These are phyloP conservation scores for Axis porcinus DNA, from an alignment of 2,113 vertebrate genomes.

Conservation along the genomic window DNA sequence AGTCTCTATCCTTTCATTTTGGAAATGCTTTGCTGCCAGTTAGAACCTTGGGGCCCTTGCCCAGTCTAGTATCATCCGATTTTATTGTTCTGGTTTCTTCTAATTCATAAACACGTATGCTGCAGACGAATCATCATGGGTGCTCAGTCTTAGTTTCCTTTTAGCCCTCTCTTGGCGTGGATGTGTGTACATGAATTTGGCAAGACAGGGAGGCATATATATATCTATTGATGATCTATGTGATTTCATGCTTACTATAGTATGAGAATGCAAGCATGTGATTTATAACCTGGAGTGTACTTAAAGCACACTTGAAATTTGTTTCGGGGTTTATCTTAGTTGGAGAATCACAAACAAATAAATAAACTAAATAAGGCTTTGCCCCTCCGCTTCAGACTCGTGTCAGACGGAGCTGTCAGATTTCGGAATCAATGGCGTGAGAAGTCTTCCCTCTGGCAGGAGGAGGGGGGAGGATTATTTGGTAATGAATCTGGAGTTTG, in stretches of 20 bases:
- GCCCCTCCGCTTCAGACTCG: background rate
- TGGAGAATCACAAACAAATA: conserved; percentile 50
- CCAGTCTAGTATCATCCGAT: background rate
- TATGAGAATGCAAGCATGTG: background rate
- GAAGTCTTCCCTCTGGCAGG: background rate
- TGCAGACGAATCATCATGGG: background rate
- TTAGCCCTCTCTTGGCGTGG: background rate
- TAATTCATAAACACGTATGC: background rate
- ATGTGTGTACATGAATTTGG: background rate
- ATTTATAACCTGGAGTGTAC: conserved; percentile 19
- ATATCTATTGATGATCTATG: background rate
- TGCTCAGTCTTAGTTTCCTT: background rate
- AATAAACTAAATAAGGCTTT: conserved; percentile 18
- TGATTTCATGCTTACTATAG: conserved; percentile 16
- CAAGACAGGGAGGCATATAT: background rate
- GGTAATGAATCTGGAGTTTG: background rate
- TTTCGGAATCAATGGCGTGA: background rate
- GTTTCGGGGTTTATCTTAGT: conserved; percentile 38
- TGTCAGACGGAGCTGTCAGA: background rate
- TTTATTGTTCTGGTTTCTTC: background rate
- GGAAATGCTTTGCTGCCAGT: background rate
- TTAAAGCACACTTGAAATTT: conserved; percentile 44
- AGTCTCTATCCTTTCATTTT: background rate
- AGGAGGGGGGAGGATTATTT: background rate
- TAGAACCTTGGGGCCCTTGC: background rate